Conservation (phyloP, 1,140 invertebrate genomes). For the Drosophila watanabei region DNA sequence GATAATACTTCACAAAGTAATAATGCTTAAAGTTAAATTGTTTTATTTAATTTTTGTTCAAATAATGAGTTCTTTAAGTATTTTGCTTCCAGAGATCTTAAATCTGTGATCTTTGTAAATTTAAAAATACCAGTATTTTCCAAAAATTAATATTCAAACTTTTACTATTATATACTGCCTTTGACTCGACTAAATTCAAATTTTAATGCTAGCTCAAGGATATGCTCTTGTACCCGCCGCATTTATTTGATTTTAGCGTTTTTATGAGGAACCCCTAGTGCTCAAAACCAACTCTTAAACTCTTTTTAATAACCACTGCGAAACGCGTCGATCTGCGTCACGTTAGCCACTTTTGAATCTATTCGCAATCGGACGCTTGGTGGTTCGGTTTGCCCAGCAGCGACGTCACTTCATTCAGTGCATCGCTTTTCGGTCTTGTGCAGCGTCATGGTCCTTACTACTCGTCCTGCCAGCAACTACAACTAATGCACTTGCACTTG, state of each 20-base stretch:
- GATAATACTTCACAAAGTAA: no score
- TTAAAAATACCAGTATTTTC: background rate
- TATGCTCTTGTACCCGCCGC: no score
- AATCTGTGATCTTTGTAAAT: no score
- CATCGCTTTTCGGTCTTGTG: slow-evolving; percentile 46
- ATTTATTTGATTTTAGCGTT: background rate
- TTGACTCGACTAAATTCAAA: background rate
- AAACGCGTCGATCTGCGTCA: slow-evolving; percentile 30
- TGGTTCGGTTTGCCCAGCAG: slow-evolving; percentile 3
- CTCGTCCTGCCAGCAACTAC: slow-evolving; percentile 36
- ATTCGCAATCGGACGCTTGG: slow-evolving; percentile 6
- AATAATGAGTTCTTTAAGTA: no score
- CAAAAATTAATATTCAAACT: no score
- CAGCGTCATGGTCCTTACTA: slow-evolving; percentile 77
- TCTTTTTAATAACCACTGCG: slow-evolving; percentile 15
- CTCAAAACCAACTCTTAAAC: background rate
- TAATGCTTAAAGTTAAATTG: no score
- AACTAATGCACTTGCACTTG: slow-evolving; percentile 65
- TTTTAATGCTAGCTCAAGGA: background rate
- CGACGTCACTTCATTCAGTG: slow-evolving; percentile 79
- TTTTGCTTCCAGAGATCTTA: no score
- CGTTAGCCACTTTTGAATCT: slow-evolving; percentile 15
- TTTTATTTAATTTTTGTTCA: no score
- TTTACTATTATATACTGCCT: no score
- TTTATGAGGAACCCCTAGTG: background rate